phyloP scores from a whole-genome alignment of 1,140 invertebrate species.

The Drosophila tsacasi region DNA sequence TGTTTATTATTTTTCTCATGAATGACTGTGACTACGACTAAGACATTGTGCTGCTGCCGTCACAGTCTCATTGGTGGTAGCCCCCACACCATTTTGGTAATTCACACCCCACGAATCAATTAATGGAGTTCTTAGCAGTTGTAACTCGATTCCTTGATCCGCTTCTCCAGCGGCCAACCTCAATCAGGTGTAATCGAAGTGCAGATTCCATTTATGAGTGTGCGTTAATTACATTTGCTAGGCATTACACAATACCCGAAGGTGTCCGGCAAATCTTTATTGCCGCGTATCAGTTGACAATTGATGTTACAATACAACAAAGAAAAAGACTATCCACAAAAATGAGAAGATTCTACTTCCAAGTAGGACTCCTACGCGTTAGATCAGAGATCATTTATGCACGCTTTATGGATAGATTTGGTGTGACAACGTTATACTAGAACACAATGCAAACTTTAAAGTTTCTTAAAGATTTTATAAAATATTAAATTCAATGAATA shows the following conservation, averaged over 20 bases:
- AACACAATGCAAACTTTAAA: background rate
- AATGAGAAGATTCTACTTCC: background rate
- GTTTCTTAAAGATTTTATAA: background rate
- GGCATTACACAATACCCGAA: slow-evolving; percentile 36
- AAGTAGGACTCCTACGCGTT: background rate
- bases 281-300: slow-evolving; percentile 5
- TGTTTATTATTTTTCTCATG: slow-evolving; percentile 35
- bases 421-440: no score
- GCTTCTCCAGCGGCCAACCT: slow-evolving; percentile 8
- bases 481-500: no score
- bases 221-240: slow-evolving; percentile 20
- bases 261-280: background rate
- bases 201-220: slow-evolving; percentile 18
- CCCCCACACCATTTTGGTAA: slow-evolving; percentile 10
- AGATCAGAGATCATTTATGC: background rate
- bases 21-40: slow-evolving; percentile 17
- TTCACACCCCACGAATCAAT: slow-evolving; percentile 27
- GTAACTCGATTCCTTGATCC: slow-evolving; percentile 30
- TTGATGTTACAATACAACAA: slow-evolving; percentile 25
- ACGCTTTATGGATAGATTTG: background rate
- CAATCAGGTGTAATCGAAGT: slow-evolving; percentile 31
- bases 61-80: slow-evolving; percentile 14
- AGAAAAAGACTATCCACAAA: slow-evolving; percentile 12
- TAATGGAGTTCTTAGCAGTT: slow-evolving; percentile 5
- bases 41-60: slow-evolving; percentile 17